Conservation (phyloP, 1,140 invertebrate genomes). For the Anoplolepis gracilipes region DNA sequence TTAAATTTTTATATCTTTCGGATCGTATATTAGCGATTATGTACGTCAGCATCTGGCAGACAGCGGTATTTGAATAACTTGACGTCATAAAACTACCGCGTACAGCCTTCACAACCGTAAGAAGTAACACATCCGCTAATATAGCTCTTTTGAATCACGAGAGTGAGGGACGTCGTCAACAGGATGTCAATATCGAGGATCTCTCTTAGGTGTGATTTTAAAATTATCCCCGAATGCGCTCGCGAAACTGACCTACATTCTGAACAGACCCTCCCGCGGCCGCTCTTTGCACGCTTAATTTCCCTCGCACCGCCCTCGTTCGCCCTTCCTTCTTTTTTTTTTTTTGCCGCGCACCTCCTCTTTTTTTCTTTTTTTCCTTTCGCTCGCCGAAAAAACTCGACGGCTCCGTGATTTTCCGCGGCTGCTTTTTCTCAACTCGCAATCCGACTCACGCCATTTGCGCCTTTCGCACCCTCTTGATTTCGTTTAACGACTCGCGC, state of each 20-base stretch:
- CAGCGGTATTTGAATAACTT: background rate
- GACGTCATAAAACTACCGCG: background rate
- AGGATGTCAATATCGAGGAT: constrained; percentile 27
- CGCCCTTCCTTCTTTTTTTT: background rate
- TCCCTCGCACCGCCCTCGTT: constrained; percentile 43
- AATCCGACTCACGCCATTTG: background rate
- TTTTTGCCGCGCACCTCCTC: background rate
- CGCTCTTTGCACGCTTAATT: constrained; percentile 56
- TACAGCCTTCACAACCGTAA: background rate
- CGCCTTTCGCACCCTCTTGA: background rate
- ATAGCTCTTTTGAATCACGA: constrained; percentile 1
- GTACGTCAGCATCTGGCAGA: background rate
- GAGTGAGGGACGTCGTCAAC: background rate
- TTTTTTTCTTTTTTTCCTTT: background rate
- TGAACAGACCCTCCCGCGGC: constrained; percentile 29
- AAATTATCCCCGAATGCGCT: constrained; percentile 62
- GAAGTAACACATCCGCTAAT: background rate
- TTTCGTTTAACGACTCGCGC: background rate
- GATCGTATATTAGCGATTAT: background rate
- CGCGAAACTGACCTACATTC: constrained; percentile 72
- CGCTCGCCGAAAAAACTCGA: constrained; percentile 30
- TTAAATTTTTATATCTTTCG: background rate
- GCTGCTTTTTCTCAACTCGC: constrained; percentile 14
- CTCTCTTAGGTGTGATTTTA: constrained; percentile 46
- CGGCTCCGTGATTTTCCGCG: constrained; percentile 10